Conservation (phyloP, 1,140 invertebrate species). For the Penaeus japonicus region DNA sequence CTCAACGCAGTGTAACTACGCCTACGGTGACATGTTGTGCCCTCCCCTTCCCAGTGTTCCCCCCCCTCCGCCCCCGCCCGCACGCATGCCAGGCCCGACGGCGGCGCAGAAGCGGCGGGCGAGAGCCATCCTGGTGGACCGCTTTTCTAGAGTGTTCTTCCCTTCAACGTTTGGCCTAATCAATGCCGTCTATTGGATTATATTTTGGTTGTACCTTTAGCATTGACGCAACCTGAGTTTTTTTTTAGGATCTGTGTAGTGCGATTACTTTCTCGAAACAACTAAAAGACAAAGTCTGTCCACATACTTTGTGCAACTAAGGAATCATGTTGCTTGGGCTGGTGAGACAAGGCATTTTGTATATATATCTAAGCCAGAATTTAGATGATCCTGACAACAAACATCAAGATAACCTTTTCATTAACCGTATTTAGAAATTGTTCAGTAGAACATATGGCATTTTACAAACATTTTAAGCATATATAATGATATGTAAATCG, state of each 20-base stretch:
- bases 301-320: background rate
- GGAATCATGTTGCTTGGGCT: too few relatives aligned
- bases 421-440: too few relatives aligned
- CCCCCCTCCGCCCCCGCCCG: slow-evolving; percentile 34
- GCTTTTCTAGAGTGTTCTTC: slow-evolving; percentile 63
- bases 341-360: too few relatives aligned
- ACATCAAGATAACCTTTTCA: too few relatives aligned
- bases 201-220: slow-evolving; percentile 56
- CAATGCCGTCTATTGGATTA: slow-evolving; percentile 64
- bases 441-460: too few relatives aligned
- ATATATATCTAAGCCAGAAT: too few relatives aligned
- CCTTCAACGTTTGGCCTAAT: slow-evolving; percentile 64
- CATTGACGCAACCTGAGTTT: background rate
- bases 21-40: background rate
- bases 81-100: slow-evolving; percentile 25
- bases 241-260: background rate
- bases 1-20: background rate
- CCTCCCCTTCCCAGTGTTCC: slow-evolving; percentile 37
- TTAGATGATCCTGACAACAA: too few relatives aligned
- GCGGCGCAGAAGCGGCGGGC: slow-evolving; percentile 40
- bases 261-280: background rate
- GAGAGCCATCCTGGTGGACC: slow-evolving; percentile 59
- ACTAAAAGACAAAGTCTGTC: background rate
- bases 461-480: too few relatives aligned
- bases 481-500: too few relatives aligned